phyloP scores from a whole-genome alignment of 30 jellyfish, hydroid and myxozoan species.

The Aurelia aurita complex sp. Pacific region DNA sequence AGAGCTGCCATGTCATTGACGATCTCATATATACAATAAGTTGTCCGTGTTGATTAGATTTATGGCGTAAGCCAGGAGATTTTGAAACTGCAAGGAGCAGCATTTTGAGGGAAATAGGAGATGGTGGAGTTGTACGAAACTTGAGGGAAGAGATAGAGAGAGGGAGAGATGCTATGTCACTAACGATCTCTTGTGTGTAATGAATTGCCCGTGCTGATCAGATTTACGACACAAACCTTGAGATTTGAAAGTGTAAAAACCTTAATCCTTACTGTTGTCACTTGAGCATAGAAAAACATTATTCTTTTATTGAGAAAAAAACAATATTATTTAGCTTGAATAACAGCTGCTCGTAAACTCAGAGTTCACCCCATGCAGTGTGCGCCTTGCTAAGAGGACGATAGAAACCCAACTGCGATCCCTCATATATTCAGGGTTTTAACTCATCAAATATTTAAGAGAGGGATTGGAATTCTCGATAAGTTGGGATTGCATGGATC shows the following conservation, averaged over 20 bases:
- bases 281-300: conserved; percentile 15
- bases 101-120: too few relatives aligned
- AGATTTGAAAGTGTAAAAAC: conserved; percentile 12
- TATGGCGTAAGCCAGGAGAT: not conserved
- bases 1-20: too few relatives aligned
- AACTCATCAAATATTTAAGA: conserved; percentile 8
- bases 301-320: not conserved
- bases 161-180: too few relatives aligned
- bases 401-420: conserved; percentile 46
- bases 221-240: not conserved
- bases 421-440: conserved; percentile 37
- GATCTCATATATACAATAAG: too few relatives aligned
- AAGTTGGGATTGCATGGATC: conserved; percentile 34
- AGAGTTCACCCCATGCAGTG: conserved; percentile 1
- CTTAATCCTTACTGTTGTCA: conserved; percentile 38
- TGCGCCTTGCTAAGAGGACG: conserved; percentile 12
- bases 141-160: too few relatives aligned
- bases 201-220: too few relatives aligned
- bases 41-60: too few relatives aligned
- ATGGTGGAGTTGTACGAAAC: too few relatives aligned
- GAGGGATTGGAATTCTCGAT: conserved; percentile 40
- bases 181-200: too few relatives aligned
- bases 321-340: conserved; percentile 18
- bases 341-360: conserved; percentile 26
- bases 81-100: not conserved